Evolutionary conservation across 2,113 vertebrate species (phyloP), one percentile per base, ranked within the genome.

Genomic region (Odontesthes bonariensis): DNA sequence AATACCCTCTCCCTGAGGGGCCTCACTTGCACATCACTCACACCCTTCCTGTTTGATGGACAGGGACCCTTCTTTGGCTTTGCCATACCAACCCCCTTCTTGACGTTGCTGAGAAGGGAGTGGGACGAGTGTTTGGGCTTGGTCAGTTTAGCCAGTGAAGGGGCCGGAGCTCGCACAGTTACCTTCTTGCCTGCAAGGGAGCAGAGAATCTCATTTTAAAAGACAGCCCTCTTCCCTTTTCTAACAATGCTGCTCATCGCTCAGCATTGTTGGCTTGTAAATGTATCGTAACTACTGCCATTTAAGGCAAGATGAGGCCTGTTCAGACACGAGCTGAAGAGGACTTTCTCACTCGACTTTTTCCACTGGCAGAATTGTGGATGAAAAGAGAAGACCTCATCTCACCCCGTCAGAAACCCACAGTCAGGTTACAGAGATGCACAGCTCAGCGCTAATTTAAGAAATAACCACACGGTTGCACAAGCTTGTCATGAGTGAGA

Each of bases 1-100:
- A 94, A 89, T 8, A 98, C 91, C 13, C 97, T 93, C 57, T 98
- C 96, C 46, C 93, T 93, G 69, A 97, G 94, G 23, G 96, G 95
- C 70, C 94, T 91, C 81, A 94, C 92, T 19, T 93, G 91, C 70
- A 97, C 86, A 0, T 87, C 87, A 4, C n/a, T 40, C 27, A 6
- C 35, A 3, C 62, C 47, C 7, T 47, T 76, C 57, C 88, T 86
- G 69, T 79, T 72, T 22, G 69, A 74, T 0, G 60, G 62, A 4
- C 57, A 54, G n/a, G 62, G 23, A 0, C 51, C 42, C 32, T 82
- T 90, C 60, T 65, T 90, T 9, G 2, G 38, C 77, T 72, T 86
- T 31, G 86, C 57, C 14, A 16, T 0, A 12, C 32, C 3, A 4
- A 33, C 51, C 0, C 83, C 83, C 52, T 8, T 82, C 47, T 76